Conservation (phyloP, 2,888 invertebrate genomes). For the Ophioninae sp. region DNA sequence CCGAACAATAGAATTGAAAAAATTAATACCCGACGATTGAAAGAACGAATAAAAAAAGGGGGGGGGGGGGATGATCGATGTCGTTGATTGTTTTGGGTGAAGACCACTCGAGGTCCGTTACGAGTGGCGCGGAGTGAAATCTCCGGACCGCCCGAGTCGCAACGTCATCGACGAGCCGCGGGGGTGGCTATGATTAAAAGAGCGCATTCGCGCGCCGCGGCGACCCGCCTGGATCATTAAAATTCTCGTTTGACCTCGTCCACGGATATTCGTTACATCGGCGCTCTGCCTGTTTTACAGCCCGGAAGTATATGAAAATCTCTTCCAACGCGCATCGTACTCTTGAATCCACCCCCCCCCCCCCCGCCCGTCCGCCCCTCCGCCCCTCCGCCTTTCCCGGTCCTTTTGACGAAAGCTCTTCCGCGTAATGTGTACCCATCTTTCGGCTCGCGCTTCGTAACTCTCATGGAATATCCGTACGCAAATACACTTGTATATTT, state of each 20-base stretch:
- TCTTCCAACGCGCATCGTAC: neutral
- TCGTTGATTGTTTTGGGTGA: neutral
- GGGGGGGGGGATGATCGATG: neutral
- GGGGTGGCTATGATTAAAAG: slow-evolving; percentile 16
- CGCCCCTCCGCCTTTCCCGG: too few relatives aligned
- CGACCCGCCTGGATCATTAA: neutral
- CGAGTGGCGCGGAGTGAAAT: neutral
- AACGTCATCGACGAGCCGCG: neutral
- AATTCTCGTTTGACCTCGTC: slow-evolving; percentile 15
- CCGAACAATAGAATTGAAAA: too few relatives aligned
- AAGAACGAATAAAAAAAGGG: too few relatives aligned
- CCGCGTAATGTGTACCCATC: neutral
- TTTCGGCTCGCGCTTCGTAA: neutral
- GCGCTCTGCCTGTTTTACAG: neutral
- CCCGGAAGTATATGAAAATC: neutral
- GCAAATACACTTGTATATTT: neutral
- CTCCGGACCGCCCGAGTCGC: neutral
- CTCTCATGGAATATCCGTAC: neutral
- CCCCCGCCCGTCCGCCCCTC: too few relatives aligned
- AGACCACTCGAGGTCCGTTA: slow-evolving; percentile 32
- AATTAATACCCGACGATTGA: too few relatives aligned
- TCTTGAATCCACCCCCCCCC: neutral
- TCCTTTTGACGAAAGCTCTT: neutral
- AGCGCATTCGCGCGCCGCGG: neutral
- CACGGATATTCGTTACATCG: slow-evolving; percentile 5